These are phyloP conservation scores for Plebejus argus DNA, from an alignment of 2,888 invertebrate genomes.

Conservation along the genomic window DNA sequence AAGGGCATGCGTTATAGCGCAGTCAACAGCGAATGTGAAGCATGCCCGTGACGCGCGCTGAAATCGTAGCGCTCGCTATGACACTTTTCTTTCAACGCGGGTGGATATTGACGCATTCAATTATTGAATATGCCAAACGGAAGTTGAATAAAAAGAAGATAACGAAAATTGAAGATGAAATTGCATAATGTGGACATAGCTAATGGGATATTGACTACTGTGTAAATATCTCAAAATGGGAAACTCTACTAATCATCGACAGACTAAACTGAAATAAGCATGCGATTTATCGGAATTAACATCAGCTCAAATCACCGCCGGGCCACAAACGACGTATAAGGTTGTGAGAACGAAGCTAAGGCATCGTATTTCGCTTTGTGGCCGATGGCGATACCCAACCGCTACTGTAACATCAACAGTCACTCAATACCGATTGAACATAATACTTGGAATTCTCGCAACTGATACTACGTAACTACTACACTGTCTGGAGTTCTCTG, in stretches of 20 bases:
- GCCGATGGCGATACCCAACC: slow-evolving; percentile 33
- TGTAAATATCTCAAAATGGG: slow-evolving; percentile 41
- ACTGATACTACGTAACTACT: neutral
- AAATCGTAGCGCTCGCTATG: no score
- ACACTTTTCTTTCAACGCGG: no score
- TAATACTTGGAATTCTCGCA: slow-evolving; percentile 2
- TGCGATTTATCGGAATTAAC: slow-evolving; percentile 69
- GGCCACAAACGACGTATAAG: slow-evolving; percentile 44
- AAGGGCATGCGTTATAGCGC: no score
- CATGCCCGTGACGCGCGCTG: no score
- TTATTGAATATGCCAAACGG: no score
- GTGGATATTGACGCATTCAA: no score
- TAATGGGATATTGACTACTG: neutral
- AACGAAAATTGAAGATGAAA: no score
- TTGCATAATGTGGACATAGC: no score
- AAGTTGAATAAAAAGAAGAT: no score
- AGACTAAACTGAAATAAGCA: slow-evolving; percentile 53
- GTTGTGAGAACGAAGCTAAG: slow-evolving; percentile 40
- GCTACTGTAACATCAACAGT: slow-evolving; percentile 16
- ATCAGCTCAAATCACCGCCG: slow-evolving; percentile 56
- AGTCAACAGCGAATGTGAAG: no score
- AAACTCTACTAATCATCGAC: slow-evolving; percentile 45
- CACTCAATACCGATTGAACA: neutral
- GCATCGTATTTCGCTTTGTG: slow-evolving; percentile 44
- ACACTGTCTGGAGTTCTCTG: neutral